These are phyloP conservation scores for Ctenopoma multispine DNA, from an alignment of 2,797 vertebrate genomes.

Conservation along the genomic window DNA sequence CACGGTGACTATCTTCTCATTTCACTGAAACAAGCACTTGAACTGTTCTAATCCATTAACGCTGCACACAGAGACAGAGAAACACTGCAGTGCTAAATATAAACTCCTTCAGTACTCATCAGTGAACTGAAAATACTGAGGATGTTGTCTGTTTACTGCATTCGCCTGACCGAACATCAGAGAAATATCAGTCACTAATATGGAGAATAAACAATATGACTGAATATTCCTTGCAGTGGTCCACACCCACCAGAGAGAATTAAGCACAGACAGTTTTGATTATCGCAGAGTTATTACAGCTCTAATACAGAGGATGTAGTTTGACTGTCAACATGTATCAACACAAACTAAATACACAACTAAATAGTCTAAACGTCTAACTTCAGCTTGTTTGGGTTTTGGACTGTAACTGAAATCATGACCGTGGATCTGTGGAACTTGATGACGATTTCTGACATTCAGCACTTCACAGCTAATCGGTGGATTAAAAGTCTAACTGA, in stretches of 20 bases:
- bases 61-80: background rate
- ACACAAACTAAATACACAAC: background rate
- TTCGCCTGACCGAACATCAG: background rate
- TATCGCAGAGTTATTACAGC: constrained; percentile 3
- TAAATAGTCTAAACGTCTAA: background rate
- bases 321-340: background rate
- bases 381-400: background rate
- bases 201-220: background rate
- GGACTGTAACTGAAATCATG: background rate
- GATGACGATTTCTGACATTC: no score
- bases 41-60: background rate
- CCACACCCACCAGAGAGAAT: constrained; percentile 30
- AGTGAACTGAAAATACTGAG: background rate
- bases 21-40: background rate
- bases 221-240: background rate
- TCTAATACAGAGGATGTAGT: background rate
- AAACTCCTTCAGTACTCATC: background rate
- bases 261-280: constrained; percentile 33
- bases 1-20: background rate
- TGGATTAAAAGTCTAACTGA: no score
- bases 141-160: constrained; percentile 36
- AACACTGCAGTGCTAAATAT: background rate
- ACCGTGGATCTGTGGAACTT: background rate
- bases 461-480: background rate
- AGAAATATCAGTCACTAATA: background rate